These are phyloP conservation scores for Horisme vitalbata DNA, from an alignment of 2,888 invertebrate genomes.

Conservation along the genomic window DNA sequence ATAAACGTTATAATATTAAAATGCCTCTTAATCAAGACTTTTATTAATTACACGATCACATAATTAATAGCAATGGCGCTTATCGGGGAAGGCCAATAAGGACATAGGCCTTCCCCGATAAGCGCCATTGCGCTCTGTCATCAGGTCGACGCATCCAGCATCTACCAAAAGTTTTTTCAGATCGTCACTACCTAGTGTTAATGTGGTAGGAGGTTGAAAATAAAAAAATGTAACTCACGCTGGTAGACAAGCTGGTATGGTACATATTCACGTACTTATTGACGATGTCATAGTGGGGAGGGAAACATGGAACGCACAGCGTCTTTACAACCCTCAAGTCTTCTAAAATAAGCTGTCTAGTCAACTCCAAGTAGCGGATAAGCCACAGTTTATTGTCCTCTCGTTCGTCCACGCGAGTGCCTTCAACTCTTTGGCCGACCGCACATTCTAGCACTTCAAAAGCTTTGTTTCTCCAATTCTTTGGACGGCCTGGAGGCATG, in stretches of 20 bases:
- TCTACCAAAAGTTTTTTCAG: too few relatives aligned
- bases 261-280: slow-evolving; percentile 96
- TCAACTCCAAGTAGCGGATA: slow-evolving; percentile 95
- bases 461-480: slow-evolving; percentile 93
- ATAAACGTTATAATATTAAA: too few relatives aligned
- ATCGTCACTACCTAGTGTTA: too few relatives aligned
- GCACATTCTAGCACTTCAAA: slow-evolving; percentile 91
- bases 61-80: too few relatives aligned
- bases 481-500: slow-evolving; percentile 96
- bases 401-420: slow-evolving; percentile 96
- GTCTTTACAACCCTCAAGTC: slow-evolving; percentile 96
- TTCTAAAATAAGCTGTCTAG: slow-evolving; percentile 93
- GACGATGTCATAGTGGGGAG: slow-evolving; percentile 96
- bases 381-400: slow-evolving; percentile 97
- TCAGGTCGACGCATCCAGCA: too few relatives aligned
- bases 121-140: too few relatives aligned
- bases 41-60: too few relatives aligned
- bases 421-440: slow-evolving; percentile 94
- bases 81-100: too few relatives aligned
- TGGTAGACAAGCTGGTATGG: slow-evolving; percentile 91
- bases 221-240: slow-evolving; percentile 85
- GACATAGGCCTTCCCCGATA: too few relatives aligned
- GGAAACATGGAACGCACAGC: slow-evolving; percentile 96
- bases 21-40: too few relatives aligned
- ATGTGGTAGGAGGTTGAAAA: not conserved